Evolutionary conservation across 2,888 invertebrate genomes (phyloP), one percentile per base, ranked within the genome.

Genomic region (Melitaea athalia): DNA sequence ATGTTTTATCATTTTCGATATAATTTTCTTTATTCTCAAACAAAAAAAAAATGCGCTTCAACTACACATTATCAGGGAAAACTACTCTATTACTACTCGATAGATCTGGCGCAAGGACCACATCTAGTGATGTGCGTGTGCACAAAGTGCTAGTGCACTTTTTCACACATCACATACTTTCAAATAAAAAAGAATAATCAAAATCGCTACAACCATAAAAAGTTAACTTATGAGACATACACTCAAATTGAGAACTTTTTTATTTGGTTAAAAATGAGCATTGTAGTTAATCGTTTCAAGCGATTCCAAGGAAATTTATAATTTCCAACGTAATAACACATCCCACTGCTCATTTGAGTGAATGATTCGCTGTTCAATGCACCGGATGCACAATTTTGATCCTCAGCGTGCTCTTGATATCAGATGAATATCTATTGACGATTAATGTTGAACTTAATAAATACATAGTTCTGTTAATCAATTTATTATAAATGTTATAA

Each of bases 351-450:
- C 66, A 53, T 17, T 55, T 61, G 55, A 67, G 47, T 60, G 55
- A 47, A 52, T 61, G 53, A 61, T 66, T 50, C 45, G 55, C 55
- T 17, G 61, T 45, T 67, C 66, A 67, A 55, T 67, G 66, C 64
- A 33, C 59, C 64, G 64, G 68, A 70, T 65, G 68, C 70, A 70
- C 68, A 70, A 65, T 68, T 70, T 47, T 33, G 62, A 68, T 68
- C 68, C 24, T 52, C 15, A 38, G 38, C 61, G 60, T 49, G 47
- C 43, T 60, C 15, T 5, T 42, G 31, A 15, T 59, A 50, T 52
- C 57, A 57, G 42, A 15, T 57, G 57, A 57, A 42, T 42, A 15
- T 15, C 8, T 6, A n/a, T 8, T 57, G 38, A 57, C 42, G 3
- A 42, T 42, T 49, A 42, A 3, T n/a, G 31, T 42, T 42, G 42